Evolutionary conservation across 2,888 invertebrate species (phyloP).

Genomic region (Ectobius pallidus): DNA sequence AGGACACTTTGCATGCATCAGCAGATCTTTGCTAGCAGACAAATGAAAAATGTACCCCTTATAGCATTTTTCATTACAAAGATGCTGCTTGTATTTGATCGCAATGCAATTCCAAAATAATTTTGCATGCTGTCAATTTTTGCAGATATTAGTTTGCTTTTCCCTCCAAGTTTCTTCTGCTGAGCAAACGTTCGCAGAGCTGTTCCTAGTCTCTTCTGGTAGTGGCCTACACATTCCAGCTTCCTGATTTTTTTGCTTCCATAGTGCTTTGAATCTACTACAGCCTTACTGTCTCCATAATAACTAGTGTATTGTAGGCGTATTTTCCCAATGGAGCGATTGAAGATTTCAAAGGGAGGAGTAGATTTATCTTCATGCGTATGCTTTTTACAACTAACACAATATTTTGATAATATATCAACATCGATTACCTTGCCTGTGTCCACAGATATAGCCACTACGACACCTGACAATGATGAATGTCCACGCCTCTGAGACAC

Average conservation of each 20-base stretch:
- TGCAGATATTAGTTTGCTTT: no score
- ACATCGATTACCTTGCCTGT: not conserved
- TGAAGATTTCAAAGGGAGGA: not conserved
- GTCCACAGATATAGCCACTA: no score
- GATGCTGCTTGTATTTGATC: no score
- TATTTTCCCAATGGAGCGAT: not conserved
- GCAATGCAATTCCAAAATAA: not conserved
- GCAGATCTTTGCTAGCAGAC: not conserved
- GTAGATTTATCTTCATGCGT: not conserved
- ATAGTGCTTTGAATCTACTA: not conserved
- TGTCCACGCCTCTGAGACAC: not conserved
- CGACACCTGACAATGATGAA: no score
- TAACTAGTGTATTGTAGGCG: not conserved
- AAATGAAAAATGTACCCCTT: not conserved
- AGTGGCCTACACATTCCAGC: not conserved
- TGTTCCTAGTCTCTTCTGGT: not conserved
- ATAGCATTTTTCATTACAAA: not conserved
- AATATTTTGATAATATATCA: not conserved
- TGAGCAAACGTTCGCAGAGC: not conserved
- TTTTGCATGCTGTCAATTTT: not conserved
- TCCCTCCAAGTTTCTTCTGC: not conserved
- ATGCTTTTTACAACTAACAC: not conserved
- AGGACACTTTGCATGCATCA: not conserved
- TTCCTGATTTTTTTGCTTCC: not conserved
- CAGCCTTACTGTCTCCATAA: not conserved